Base-by-base conservation (phyloP, 2,797 vertebrate species). In the Thalassophryne amazonica region DNA sequence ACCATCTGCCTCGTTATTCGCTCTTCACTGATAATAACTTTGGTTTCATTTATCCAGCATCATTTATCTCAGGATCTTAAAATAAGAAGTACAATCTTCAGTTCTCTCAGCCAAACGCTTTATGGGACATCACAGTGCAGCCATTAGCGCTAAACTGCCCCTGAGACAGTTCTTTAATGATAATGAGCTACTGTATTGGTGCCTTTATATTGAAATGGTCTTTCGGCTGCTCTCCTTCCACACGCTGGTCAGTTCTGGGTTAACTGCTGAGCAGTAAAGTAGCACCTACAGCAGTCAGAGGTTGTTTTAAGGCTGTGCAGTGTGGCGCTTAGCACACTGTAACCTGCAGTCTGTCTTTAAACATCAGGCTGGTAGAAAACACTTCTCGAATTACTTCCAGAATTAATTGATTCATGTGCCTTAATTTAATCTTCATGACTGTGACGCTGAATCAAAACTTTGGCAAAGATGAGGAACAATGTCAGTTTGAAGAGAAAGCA, bases 161-260 rank as follows among this genome's bases (percentile, higher is more conserved):
- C 6, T 16, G 2, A n/a, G 48, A 61, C 24, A 22, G 48, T 47
- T 18, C 33, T 24, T 55, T 34, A 38, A 18, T 13, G 28, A 53
- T 57, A 50, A 60, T 43, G 58, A 32, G 57, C 27, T 16, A n/a
- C 30, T 28, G 36, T 65, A 72, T 69, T 24, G 69, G 73, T 69
- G 50, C 19, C 49, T 14, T 9, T 6, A 4, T 5, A 11, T 28
- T 29, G 17, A 2, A 25, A 20, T n/a, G 3, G 13, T 40, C 48
- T 32, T 4, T 25, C 25, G 16, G 0, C 34, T 22, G 27, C 7
- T 14, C 48, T 28, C 20, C 25, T 2, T 16, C 30, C 29, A 39
- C 36, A 2, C 16, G 37, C n/a, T 12, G 51, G 14, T 45, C 36
- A 27, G 28, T 13, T 20, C 14, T 7, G 0, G 14, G 21, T n/a